phyloP scores from a whole-genome alignment of 2,888 invertebrate species.

The Metellina segmentata region DNA sequence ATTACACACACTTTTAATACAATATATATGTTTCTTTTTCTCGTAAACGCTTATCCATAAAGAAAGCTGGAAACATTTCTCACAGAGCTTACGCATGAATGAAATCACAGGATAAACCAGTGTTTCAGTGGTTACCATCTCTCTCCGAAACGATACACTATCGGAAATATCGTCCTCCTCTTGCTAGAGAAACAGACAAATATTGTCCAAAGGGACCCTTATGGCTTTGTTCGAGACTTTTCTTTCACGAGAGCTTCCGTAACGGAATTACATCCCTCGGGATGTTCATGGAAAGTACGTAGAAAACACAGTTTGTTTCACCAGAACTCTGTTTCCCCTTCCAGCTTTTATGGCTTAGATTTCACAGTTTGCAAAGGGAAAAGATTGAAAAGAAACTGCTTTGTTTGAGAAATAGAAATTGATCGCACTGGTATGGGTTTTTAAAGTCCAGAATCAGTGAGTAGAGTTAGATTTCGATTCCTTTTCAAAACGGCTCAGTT shows the following conservation, averaged over 20 bases:
- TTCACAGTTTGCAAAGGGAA: constrained; percentile 34
- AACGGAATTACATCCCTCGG: constrained; percentile 45
- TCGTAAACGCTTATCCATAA: too few species aligned
- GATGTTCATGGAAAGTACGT: constrained; percentile 43
- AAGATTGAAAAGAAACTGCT: constrained; percentile 10
- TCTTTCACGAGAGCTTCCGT: constrained; percentile 14
- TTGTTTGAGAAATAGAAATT: constrained; percentile 33
- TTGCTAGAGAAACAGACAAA: constrained; percentile 45
- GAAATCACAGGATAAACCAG: background rate
- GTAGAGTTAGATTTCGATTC: constrained; percentile 9
- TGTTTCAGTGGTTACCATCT: constrained; percentile 22
- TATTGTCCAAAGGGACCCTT: constrained; percentile 57
- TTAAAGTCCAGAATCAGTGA: constrained; percentile 14
- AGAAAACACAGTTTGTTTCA: constrained; percentile 51
- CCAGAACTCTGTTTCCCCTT: background rate
- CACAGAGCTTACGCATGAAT: background rate
- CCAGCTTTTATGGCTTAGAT: constrained; percentile 27
- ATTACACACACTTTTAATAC: too few species aligned
- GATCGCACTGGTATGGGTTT: constrained; percentile 26
- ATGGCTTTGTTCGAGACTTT: constrained; percentile 53
- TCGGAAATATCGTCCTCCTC: constrained; percentile 17
- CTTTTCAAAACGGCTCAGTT: constrained; percentile 17
- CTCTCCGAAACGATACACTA: background rate
- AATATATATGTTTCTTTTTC: too few species aligned
- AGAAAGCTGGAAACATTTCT: background rate